Evolutionary conservation across 2,888 invertebrate species (phyloP).

Genomic region (Heteropelma amictum): DNA sequence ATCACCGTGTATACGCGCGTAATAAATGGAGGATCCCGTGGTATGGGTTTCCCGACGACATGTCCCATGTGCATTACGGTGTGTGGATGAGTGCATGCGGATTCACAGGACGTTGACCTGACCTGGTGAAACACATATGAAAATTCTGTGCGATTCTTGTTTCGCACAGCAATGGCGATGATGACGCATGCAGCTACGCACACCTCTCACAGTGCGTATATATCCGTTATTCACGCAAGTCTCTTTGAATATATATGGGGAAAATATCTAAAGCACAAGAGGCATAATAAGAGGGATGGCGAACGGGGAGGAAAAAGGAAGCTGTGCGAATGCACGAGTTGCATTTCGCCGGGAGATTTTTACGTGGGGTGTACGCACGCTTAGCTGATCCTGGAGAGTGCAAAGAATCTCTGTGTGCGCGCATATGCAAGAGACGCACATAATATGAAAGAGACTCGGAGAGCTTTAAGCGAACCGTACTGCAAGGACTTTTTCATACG

Average conservation of each 20-base stretch:
- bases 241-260: conserved; percentile 27
- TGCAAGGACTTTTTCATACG: too few species aligned
- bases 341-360: conserved; percentile 71
- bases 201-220: conserved; percentile 3
- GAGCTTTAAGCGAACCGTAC: not conserved
- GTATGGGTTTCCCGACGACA: conserved; percentile 49
- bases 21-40: conserved; percentile 70
- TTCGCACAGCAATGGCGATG: not conserved
- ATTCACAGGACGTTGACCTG: conserved; percentile 77
- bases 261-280: conserved; percentile 19
- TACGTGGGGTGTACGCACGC: conserved; percentile 61
- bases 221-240: conserved; percentile 18
- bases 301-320: conserved; percentile 12
- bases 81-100: conserved; percentile 11
- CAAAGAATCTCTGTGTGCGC: conserved; percentile 49
- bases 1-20: conserved; percentile 57
- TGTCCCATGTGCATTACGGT: conserved; percentile 9
- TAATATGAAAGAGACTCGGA: not conserved
- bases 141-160: conserved; percentile 50
- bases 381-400: conserved; percentile 49
- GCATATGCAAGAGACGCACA: not conserved
- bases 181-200: not conserved
- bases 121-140: conserved; percentile 76
- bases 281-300: conserved; percentile 35
- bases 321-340: conserved; percentile 63